A percentile compares a stretch with the other conserved stretches of the same genome.
Conservation (phyloP, 2,888 invertebrate genomes). For the Andrena camellia region DNA sequence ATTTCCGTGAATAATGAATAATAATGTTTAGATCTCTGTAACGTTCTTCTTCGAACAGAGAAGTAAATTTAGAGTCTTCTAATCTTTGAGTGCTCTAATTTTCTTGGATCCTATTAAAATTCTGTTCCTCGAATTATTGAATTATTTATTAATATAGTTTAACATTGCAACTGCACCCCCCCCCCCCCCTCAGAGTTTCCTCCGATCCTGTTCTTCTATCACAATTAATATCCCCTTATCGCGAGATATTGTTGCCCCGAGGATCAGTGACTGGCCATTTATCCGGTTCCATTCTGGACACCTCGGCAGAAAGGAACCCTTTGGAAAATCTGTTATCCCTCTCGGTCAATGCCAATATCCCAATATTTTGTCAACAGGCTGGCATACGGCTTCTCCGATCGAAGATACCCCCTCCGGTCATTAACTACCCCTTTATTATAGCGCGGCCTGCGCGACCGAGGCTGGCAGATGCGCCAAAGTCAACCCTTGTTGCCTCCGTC, state of each 20-base stretch:
- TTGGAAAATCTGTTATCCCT: conserved; percentile 70
- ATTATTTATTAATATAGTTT: too few relatives aligned
- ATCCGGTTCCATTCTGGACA: conserved; percentile 12
- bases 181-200: too few relatives aligned
- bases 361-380: conserved; percentile 83
- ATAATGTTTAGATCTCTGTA: too few relatives aligned
- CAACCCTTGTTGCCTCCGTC: conserved; percentile 81
- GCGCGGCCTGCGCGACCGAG: conserved; percentile 69
- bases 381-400: conserved; percentile 79
- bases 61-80: too few relatives aligned
- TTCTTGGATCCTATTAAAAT: too few relatives aligned
- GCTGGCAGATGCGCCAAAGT: conserved; percentile 83
- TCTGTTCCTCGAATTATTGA: too few relatives aligned
- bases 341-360: conserved; percentile 72
- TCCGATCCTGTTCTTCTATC: background rate
- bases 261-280: background rate
- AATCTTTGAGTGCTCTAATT: too few relatives aligned
- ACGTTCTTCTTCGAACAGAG: too few relatives aligned
- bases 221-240: background rate
- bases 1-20: too few relatives aligned
- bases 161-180: too few relatives aligned
- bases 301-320: conserved; percentile 31
- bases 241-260: background rate
- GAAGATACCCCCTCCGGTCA: conserved; percentile 76
- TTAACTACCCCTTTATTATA: conserved; percentile 84